Evolutionary conservation across 2,113 vertebrate species (phyloP).

Genomic region (Prochilodus magdalenae): DNA sequence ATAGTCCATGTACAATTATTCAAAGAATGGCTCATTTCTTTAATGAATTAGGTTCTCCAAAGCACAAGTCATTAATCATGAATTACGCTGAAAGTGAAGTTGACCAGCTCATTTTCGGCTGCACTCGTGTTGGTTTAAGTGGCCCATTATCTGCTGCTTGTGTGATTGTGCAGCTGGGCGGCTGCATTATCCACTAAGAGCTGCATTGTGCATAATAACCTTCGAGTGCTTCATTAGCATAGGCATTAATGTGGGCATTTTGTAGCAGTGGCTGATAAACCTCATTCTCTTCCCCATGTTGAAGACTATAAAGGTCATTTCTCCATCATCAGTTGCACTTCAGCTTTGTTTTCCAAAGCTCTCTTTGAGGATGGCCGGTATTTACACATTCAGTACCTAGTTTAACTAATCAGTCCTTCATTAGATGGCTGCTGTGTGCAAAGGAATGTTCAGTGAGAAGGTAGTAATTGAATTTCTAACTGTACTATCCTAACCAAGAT

Average conservation of each 20-base stretch:
- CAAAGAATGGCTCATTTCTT: background rate
- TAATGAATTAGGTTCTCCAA: background rate
- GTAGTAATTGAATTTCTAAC: too few relatives aligned
- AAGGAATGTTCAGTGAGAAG: too few relatives aligned
- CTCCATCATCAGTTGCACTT: background rate
- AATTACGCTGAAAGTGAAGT: background rate
- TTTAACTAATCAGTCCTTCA: too few relatives aligned
- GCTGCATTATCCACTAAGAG: conserved; percentile 15
- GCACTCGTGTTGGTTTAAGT: background rate
- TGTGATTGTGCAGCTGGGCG: conserved; percentile 23
- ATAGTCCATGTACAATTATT: background rate
- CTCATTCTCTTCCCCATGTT: conserved; percentile 23
- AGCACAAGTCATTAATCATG: background rate
- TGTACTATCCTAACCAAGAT: too few relatives aligned
- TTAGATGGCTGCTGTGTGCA: too few relatives aligned
- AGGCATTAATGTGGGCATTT: background rate
- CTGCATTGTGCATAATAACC: conserved; percentile 21
- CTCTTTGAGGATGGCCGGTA: too few relatives aligned
- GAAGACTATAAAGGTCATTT: background rate
- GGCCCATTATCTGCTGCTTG: conserved; percentile 18
- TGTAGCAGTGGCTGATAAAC: conserved; percentile 24
- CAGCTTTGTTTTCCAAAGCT: too few relatives aligned
- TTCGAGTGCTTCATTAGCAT: conserved; percentile 16
- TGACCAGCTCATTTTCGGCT: background rate
- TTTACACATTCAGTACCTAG: too few relatives aligned